Evolutionary conservation across 1,140 invertebrate species (phyloP).

Genomic region (Chlorops oryzae): DNA sequence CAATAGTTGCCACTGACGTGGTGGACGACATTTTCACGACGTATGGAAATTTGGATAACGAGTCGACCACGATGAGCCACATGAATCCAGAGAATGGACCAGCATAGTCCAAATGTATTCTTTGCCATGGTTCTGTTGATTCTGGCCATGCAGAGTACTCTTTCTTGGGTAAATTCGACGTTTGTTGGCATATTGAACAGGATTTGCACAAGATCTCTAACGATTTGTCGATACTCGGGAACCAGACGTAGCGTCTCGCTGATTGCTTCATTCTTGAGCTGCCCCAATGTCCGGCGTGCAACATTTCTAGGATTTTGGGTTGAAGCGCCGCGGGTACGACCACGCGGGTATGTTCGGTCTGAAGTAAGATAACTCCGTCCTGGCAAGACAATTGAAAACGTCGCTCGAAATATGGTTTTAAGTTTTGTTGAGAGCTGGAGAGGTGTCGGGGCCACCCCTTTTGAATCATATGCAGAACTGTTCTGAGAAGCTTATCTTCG

Average conservation of each 20-base stretch:
- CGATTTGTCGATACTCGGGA: no score
- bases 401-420: background rate
- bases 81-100: background rate
- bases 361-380: background rate
- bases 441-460: background rate
- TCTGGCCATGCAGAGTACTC: constrained; percentile 1
- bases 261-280: background rate
- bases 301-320: background rate
- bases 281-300: background rate
- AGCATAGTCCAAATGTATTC: background rate
- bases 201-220: no score
- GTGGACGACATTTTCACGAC: no score
- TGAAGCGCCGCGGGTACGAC: background rate
- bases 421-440: background rate
- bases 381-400: background rate
- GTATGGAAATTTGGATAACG: no score
- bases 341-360: background rate
- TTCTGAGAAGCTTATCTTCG: background rate
- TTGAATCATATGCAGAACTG: background rate
- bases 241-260: no score
- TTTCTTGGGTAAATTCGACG: background rate
- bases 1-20: no score
- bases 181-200: no score
- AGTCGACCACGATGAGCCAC: no score
- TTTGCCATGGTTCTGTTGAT: background rate